phyloP scores from a whole-genome alignment of 2,888 invertebrate genomes.

The Mythimna vitellina region DNA sequence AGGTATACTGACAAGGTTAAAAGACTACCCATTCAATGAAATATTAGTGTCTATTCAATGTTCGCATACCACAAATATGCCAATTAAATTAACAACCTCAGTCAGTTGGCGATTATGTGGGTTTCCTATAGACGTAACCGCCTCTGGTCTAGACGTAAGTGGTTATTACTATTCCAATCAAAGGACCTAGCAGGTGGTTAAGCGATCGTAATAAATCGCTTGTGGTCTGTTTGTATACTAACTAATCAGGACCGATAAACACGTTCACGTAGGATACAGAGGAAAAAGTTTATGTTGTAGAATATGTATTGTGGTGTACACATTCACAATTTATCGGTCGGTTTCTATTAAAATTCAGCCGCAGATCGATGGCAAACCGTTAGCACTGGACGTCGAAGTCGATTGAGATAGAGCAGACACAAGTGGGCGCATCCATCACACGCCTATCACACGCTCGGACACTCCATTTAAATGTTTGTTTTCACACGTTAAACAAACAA shows the following conservation, averaged over 20 bases:
- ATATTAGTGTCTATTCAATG: constrained; percentile 13
- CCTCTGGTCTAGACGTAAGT: constrained; percentile 7
- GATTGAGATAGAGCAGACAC: constrained; percentile 65
- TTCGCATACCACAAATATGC: not conserved
- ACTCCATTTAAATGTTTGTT: constrained; percentile 37
- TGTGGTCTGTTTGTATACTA: constrained; percentile 1
- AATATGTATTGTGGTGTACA: not conserved
- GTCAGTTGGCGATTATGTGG: not conserved
- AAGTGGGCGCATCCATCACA: constrained; percentile 68
- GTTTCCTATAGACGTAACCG: too few relatives aligned
- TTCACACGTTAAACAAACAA: constrained; percentile 11
- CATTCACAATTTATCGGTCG: not conserved
- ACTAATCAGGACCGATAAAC: not conserved
- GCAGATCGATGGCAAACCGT: constrained; percentile 59
- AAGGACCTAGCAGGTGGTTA: not conserved
- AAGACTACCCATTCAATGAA: not conserved
- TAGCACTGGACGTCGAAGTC: constrained; percentile 65
- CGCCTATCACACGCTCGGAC: constrained; percentile 62
- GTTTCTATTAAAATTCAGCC: constrained; percentile 29
- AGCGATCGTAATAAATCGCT: constrained; percentile 15
- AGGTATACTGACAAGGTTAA: not conserved
- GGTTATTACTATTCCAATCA: constrained; percentile 11
- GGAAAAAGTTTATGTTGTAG: not conserved
- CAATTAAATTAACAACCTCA: not conserved
- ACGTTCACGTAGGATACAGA: not conserved